Base-by-base conservation (phyloP, 30 jellyfish, hydroid and myxozoan species). In the Turritopsis rubra region DNA sequence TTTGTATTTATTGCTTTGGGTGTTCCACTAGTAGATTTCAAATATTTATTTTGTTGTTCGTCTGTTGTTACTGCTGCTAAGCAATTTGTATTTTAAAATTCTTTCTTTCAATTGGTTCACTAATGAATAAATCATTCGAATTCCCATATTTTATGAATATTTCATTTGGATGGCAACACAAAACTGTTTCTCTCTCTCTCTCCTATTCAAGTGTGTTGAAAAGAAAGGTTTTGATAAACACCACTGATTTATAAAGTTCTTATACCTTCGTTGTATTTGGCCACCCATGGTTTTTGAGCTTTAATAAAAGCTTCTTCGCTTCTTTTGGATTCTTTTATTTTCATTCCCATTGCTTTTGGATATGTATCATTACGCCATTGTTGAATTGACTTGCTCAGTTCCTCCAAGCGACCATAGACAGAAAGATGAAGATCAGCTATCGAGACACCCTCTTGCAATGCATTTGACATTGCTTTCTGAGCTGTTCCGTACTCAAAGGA, bases 221-320 rank as follows among this genome's bases (percentile, higher is more conserved):
- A 68, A 68, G 29, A 22, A 68, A 68, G 20, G n/a, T 26, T 22
- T 16, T 22, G 7, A 5, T 1, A 25, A 74, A 16, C 28, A 68
- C 18, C 8, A 79, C 23, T 16, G 30, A 24, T 79, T 21, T 13
- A 30, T 18, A 25, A 26, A n/a, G n/a, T n/a, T n/a, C n/a, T n/a
- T n/a, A 73, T 72, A 91, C 97, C 86, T 80, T 91, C 97, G 24
- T 87, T 84, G 52, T 31, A 83, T 53, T 84, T 91, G 29, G 73
- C 77, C 18, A 90, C 84, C 97, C 97, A 91, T n/a, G 97, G 97
- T 74, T 87, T 87, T 70, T 91, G 97, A 9, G 86, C 97, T 65
- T 91, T 91, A 21, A 66, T 54, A 66, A 91, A 91, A 30, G 96
- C 96, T 23, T 91, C 97, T 71, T 91, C 97, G 28, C 90, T 83